phyloP scores from a whole-genome alignment of 2,797 vertebrate species.

The Gallinago stenura region DNA sequence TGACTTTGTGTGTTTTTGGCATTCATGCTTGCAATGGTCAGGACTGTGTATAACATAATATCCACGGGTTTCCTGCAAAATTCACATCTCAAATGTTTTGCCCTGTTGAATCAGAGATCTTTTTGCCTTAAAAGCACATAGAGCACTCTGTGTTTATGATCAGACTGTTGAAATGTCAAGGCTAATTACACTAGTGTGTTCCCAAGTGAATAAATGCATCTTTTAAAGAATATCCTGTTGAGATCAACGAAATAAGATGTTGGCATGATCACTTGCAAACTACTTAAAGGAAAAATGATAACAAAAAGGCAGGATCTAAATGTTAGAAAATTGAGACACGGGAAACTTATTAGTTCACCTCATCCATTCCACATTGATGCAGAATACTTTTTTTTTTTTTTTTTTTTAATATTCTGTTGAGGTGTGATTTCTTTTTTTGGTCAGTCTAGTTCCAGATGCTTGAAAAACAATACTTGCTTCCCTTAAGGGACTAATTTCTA shows the following conservation, averaged over 20 bases:
- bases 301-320: constrained; percentile 51
- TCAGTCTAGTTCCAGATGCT: background rate
- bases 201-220: constrained; percentile 63
- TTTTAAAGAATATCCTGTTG: constrained; percentile 60
- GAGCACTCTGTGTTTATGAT: constrained; percentile 64
- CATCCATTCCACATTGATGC: background rate
- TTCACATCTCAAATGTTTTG: constrained; percentile 60
- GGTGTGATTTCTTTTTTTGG: background rate
- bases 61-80: constrained; percentile 32
- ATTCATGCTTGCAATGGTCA: constrained; percentile 10
- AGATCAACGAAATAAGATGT: constrained; percentile 51
- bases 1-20: constrained; percentile 47
- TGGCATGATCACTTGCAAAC: constrained; percentile 52
- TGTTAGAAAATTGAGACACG: background rate
- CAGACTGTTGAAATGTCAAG: constrained; percentile 68
- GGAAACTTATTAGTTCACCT: background rate
- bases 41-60: constrained; percentile 49
- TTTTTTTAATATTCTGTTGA: background rate
- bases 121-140: constrained; percentile 77
- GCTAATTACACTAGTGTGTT: constrained; percentile 53
- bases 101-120: constrained; percentile 36
- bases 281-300: constrained; percentile 54
- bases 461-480: background rate
- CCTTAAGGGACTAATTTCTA: background rate
- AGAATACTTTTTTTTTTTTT: background rate